Percentiles rank a stretch among this genome's conserved stretches.
Evolutionary conservation across 2,888 invertebrate genomes (phyloP).

Genomic region (Cephus sareptanus): DNA sequence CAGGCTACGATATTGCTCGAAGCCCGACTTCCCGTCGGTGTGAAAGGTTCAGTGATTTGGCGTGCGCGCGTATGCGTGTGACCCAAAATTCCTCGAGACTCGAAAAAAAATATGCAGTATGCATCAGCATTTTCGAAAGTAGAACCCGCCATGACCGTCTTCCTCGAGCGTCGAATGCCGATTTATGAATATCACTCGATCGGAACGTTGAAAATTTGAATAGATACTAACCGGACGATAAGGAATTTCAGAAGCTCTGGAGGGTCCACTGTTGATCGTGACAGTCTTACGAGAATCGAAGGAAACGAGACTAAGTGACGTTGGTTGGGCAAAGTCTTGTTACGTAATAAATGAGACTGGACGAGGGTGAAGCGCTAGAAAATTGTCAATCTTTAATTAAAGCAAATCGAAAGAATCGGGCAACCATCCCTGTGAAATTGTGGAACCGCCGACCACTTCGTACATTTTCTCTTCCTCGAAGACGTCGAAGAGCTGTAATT

Average conservation of each 20-base stretch:
- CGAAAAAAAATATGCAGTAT: not conserved
- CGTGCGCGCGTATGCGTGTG: not conserved
- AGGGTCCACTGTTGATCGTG: not conserved
- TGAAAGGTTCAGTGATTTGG: not conserved
- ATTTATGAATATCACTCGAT: not conserved
- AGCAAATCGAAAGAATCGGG: not conserved
- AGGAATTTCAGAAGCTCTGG: not conserved
- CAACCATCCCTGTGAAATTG: not conserved
- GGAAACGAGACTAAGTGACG: not conserved
- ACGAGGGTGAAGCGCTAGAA: not conserved
- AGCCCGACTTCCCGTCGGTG: not conserved
- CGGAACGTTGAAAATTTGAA: not conserved
- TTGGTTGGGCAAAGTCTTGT: not conserved
- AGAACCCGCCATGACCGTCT: not conserved
- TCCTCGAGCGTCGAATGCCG: not conserved
- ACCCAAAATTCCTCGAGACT: constrained; percentile 1
- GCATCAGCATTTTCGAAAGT: constrained; percentile 6
- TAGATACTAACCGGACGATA: not conserved
- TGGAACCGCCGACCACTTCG: not conserved
- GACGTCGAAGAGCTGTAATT: constrained; percentile 36
- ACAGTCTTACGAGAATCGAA: not conserved
- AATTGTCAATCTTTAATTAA: not conserved
- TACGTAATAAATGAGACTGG: not conserved
- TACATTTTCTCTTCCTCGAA: not conserved
- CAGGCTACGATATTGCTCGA: not conserved